Conservation (phyloP, 2,113 vertebrate species). For the Suricata suricatta region DNA sequence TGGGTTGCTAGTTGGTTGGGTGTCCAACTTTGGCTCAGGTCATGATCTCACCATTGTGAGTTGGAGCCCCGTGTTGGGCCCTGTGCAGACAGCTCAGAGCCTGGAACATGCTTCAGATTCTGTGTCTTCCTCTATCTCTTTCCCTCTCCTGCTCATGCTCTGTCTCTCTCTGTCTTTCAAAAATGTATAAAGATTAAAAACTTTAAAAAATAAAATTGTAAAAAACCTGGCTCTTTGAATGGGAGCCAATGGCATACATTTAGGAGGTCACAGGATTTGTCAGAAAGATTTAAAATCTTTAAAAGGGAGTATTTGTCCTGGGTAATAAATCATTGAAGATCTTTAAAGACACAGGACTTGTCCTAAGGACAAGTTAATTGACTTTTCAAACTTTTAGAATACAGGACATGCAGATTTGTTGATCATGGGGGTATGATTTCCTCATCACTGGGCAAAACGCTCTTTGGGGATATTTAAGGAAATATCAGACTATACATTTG, state of each 20-base stretch:
- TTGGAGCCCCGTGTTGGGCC: no score
- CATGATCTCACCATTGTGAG: no score
- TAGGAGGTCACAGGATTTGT: not conserved
- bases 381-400: not conserved
- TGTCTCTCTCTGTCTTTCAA: no score
- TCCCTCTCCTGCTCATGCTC: no score
- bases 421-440: not conserved
- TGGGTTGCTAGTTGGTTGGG: no score
- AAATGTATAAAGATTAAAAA: no score
- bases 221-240: not conserved
- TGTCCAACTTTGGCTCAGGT: no score
- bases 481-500: not conserved
- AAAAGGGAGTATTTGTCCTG: not conserved
- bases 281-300: not conserved
- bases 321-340: not conserved
- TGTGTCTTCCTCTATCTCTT: no score
- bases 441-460: not conserved
- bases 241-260: not conserved
- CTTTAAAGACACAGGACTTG: not conserved
- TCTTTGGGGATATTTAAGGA: not conserved
- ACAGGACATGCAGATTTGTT: not conserved
- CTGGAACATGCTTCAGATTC: no score
- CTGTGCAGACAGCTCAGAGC: no score
- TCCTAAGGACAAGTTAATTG: not conserved
- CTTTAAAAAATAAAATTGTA: no score